A percentile compares a stretch with the other conserved stretches of the same genome.
These are phyloP conservation scores for Drosophila nigromelanica DNA, from an alignment of 1,140 invertebrate genomes.

Conservation along the genomic window DNA sequence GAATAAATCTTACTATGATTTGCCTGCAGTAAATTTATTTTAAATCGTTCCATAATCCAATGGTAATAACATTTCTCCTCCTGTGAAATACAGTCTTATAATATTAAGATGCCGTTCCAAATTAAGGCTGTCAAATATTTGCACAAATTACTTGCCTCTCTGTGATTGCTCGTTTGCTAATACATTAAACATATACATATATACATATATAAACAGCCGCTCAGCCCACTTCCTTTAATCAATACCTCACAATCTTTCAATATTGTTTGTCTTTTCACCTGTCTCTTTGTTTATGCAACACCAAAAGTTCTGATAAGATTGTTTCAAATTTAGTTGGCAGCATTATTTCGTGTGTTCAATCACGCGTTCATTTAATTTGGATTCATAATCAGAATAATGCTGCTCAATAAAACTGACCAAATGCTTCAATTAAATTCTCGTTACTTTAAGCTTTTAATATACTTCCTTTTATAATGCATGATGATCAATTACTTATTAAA, in stretches of 20 bases:
- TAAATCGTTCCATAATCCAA: no score
- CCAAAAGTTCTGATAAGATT: not conserved
- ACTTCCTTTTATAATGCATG: not conserved
- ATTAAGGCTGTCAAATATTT: conserved; percentile 35
- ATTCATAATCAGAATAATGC: conserved; percentile 19
- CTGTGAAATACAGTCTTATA: not conserved
- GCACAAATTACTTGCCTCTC: conserved; percentile 12
- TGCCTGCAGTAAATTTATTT: no score
- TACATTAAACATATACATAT: not conserved
- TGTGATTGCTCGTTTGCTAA: conserved; percentile 1
- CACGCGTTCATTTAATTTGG: conserved; percentile 32
- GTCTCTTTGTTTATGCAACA: conserved; percentile 19
- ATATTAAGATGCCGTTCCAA: not conserved
- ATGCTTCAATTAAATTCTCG: conserved; percentile 4
- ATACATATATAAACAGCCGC: not conserved
- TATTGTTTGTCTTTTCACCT: conserved; percentile 16
- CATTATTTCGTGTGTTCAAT: conserved; percentile 22
- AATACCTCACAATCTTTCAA: conserved; percentile 9
- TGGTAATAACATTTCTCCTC: no score
- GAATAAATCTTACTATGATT: no score
- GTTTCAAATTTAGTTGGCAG: not conserved
- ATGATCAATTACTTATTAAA: conserved; percentile 15
- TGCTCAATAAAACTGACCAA: conserved; percentile 3
- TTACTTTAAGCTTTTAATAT: not conserved
- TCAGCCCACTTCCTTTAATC: not conserved